Conservation (phyloP, 2,888 invertebrate species). For the Blera fallax region DNA sequence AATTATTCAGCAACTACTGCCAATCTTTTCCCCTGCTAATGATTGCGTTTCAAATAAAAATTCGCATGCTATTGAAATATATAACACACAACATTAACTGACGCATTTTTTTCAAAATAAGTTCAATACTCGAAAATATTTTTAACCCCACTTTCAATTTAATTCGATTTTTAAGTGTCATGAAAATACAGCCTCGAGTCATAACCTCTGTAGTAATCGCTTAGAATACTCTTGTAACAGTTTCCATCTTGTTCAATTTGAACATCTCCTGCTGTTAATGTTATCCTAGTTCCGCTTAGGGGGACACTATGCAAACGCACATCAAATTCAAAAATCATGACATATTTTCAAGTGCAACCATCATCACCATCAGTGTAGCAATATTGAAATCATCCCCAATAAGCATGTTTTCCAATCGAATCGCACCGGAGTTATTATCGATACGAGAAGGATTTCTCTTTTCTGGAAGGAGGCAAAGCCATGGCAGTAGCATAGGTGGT, state of each 20-base stretch:
- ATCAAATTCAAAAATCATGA: constrained; percentile 59
- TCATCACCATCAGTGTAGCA: constrained; percentile 24
- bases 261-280: constrained; percentile 49
- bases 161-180: constrained; percentile 61
- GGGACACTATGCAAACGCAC: constrained; percentile 36
- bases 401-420: constrained; percentile 66
- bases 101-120: neutral
- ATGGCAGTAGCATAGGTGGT: neutral
- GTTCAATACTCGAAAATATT: constrained; percentile 17
- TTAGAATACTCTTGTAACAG: constrained; percentile 35
- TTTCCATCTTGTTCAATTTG: constrained; percentile 54
- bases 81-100: neutral
- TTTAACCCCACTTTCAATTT: constrained; percentile 39
- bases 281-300: constrained; percentile 58
- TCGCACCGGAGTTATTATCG: constrained; percentile 57
- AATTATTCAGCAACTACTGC: too few species aligned
- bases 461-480: neutral
- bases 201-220: too few species aligned
- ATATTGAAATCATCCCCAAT: constrained; percentile 52
- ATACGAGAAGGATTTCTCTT: constrained; percentile 41
- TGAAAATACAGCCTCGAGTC: constrained; percentile 42
- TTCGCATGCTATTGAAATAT: neutral
- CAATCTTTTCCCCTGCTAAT: too few species aligned
- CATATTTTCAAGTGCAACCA: constrained; percentile 62
- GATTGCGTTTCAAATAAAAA: too few species aligned